A percentile compares a stretch with the other conserved stretches of the same genome.
Evolutionary conservation across 1,140 invertebrate species (phyloP).

Genomic region (Scylla paramamosain): DNA sequence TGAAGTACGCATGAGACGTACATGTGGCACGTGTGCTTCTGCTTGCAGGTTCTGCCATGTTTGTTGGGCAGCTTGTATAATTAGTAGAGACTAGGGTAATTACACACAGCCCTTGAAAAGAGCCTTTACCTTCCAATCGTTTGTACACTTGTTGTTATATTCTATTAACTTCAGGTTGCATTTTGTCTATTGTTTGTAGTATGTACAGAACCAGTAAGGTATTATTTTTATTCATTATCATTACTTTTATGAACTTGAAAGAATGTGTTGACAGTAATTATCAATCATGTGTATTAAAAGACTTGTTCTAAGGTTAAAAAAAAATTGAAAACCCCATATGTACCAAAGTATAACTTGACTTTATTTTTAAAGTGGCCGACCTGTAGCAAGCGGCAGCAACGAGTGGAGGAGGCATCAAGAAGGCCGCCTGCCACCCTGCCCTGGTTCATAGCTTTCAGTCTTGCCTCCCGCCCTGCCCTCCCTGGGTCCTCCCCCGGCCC

Average conservation of each 20-base stretch:
- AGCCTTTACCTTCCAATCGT: conserved; percentile 76
- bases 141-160: conserved; percentile 76
- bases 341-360: conserved; percentile 76
- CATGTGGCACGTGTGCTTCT: conserved; percentile 71
- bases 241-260: conserved; percentile 75
- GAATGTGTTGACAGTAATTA: conserved; percentile 73
- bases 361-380: conserved; percentile 74
- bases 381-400: conserved; percentile 65
- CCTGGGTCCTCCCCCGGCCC: conserved; percentile 73
- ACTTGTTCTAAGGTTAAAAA: conserved; percentile 67
- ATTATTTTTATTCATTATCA: conserved; percentile 77
- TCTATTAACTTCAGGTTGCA: conserved; percentile 75
- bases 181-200: conserved; percentile 75
- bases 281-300: conserved; percentile 75
- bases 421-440: conserved; percentile 59
- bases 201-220: conserved; percentile 76
- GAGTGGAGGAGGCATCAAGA: conserved; percentile 61
- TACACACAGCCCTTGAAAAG: conserved; percentile 75
- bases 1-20: conserved; percentile 61
- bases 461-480: conserved; percentile 69
- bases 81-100: conserved; percentile 75
- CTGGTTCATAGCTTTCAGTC: conserved; percentile 58
- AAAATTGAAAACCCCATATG: conserved; percentile 73
- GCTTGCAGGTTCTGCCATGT: conserved; percentile 75
- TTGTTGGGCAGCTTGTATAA: conserved; percentile 76